phyloP scores from a whole-genome alignment of 1,140 invertebrate genomes.

The Pemphigus obesinymphae region DNA sequence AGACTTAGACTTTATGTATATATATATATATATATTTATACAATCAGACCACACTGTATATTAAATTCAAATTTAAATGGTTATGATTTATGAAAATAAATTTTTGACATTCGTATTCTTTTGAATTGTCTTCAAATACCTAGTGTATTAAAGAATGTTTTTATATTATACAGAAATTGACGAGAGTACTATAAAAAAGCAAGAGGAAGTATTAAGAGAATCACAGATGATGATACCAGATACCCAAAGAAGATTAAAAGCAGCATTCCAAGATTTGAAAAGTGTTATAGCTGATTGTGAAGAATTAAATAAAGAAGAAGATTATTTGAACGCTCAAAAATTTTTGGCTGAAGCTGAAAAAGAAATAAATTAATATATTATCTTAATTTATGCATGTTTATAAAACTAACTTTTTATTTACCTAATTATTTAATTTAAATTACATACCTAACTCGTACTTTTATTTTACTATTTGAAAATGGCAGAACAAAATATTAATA shows the following conservation, averaged over 20 bases:
- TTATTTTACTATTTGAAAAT: not conserved
- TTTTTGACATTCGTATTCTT: too few species aligned
- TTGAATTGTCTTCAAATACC: too few species aligned
- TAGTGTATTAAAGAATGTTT: too few species aligned
- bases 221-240: conserved; percentile 86
- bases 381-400: not conserved
- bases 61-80: too few species aligned
- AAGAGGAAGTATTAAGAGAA: conserved; percentile 82
- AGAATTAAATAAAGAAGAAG: conserved; percentile 70
- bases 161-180: conserved; percentile 62
- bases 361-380: conserved; percentile 40
- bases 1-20: too few species aligned
- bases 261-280: conserved; percentile 72
- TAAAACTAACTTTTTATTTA: not conserved
- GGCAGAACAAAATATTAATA: conserved; percentile 11
- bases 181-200: conserved; percentile 77
- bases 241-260: conserved; percentile 70
- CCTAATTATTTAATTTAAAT: not conserved
- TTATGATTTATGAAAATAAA: too few species aligned
- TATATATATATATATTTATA: too few species aligned
- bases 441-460: not conserved
- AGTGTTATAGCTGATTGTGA: conserved; percentile 66
- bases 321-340: conserved; percentile 64
- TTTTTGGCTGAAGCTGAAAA: conserved; percentile 65
- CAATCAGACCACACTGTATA: too few species aligned